Evolutionary conservation across 1,140 invertebrate species (phyloP).

Genomic region (Cyclina sinensis): DNA sequence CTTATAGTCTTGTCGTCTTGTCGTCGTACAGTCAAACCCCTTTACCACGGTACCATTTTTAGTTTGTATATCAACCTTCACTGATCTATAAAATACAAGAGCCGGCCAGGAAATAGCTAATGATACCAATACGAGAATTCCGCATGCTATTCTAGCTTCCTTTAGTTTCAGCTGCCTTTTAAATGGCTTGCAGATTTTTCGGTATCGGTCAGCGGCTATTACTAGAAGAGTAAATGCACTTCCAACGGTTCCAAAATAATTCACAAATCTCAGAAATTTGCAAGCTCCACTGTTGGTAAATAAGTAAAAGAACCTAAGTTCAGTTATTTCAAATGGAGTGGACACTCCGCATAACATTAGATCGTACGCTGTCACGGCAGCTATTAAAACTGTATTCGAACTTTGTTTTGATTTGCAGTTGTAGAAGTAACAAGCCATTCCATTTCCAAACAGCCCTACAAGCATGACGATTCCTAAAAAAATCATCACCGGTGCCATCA

Average conservation of each 20-base stretch:
- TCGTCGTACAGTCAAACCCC: constrained; percentile 34
- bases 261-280: constrained; percentile 66
- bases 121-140: neutral
- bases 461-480: constrained; percentile 66
- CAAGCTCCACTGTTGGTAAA: constrained; percentile 67
- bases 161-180: constrained; percentile 55
- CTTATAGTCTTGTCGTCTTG: neutral
- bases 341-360: constrained; percentile 69
- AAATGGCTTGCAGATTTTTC: constrained; percentile 72
- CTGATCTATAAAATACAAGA: constrained; percentile 21
- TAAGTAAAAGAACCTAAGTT: constrained; percentile 68
- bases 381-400: constrained; percentile 68
- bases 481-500: constrained; percentile 59
- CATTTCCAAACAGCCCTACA: constrained; percentile 62
- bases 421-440: constrained; percentile 68
- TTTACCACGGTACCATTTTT: neutral
- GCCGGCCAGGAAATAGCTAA: constrained; percentile 42
- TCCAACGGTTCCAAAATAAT: constrained; percentile 62
- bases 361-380: constrained; percentile 73
- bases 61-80: constrained; percentile 15
- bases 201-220: constrained; percentile 73
- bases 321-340: constrained; percentile 74
- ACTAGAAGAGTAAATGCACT: constrained; percentile 72
- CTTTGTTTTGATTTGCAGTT: constrained; percentile 10
- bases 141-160: constrained; percentile 39